phyloP scores from a whole-genome alignment of 2,888 invertebrate genomes.

The Rhorus exstirpatorius region DNA sequence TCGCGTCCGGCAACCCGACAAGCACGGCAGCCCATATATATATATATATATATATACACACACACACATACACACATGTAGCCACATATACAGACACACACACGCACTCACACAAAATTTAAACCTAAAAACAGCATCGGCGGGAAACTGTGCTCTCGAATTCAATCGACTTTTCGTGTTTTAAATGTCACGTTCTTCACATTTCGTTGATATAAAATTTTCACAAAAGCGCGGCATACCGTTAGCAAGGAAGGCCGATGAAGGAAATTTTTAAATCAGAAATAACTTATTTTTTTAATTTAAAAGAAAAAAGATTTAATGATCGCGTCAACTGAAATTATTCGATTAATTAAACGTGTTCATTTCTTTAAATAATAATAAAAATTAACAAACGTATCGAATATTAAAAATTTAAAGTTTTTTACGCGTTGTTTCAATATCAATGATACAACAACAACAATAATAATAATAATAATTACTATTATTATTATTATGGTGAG shows the following conservation, averaged over 20 bases:
- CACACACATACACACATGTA: neutral
- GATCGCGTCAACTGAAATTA: neutral
- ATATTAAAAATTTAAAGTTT: too few relatives aligned
- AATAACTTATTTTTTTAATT: neutral
- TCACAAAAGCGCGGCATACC: neutral
- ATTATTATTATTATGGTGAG: conserved; percentile 1
- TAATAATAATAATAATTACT: conserved; percentile 7
- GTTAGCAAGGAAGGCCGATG: neutral
- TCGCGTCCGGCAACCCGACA: conserved; percentile 72
- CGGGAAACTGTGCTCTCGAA: conserved; percentile 18
- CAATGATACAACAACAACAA: too few relatives aligned
- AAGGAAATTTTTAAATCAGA: neutral
- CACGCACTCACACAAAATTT: neutral
- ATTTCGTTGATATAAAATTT: neutral
- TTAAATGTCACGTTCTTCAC: neutral
- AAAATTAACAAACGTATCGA: neutral
- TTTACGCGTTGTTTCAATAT: too few relatives aligned
- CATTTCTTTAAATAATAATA: neutral
- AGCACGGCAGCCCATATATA: conserved; percentile 59
- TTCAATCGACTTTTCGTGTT: conserved; percentile 24
- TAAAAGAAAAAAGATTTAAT: neutral
- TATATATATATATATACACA: conserved; percentile 8
- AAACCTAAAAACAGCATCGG: conserved; percentile 13
- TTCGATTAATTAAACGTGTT: neutral
- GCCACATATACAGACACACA: too few relatives aligned